phyloP scores from a whole-genome alignment of 2,797 vertebrate genomes.

The Philypnodon macrostomus region DNA sequence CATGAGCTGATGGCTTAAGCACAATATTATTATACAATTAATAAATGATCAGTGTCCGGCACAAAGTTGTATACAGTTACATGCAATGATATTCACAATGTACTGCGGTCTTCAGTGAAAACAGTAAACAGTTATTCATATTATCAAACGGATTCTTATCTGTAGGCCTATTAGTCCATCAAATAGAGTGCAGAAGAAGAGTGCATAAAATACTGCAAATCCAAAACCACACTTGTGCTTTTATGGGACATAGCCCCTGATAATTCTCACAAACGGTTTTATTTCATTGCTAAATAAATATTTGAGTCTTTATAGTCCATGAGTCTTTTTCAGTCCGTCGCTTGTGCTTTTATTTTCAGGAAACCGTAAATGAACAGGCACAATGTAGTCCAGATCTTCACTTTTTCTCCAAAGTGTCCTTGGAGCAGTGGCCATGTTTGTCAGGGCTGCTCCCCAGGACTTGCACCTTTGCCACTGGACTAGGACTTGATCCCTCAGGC shows the following conservation, averaged over 20 bases:
- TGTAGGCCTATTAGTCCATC: slow-evolving; percentile 49
- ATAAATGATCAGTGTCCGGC: slow-evolving; percentile 24
- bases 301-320: slow-evolving; percentile 56
- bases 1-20: slow-evolving; percentile 43
- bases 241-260: slow-evolving; percentile 42
- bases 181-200: slow-evolving; percentile 54
- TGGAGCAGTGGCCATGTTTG: slow-evolving; percentile 78
- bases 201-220: slow-evolving; percentile 50
- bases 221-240: slow-evolving; percentile 66
- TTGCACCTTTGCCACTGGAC: slow-evolving; percentile 60
- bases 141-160: slow-evolving; percentile 66
- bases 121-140: slow-evolving; percentile 69
- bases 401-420: slow-evolving; percentile 86
- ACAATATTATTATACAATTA: slow-evolving; percentile 49
- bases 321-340: slow-evolving; percentile 54
- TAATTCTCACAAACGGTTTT: slow-evolving; percentile 65
- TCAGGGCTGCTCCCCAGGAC: slow-evolving; percentile 66
- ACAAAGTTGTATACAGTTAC: slow-evolving; percentile 55
- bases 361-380: slow-evolving; percentile 50
- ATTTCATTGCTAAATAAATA: slow-evolving; percentile 72
- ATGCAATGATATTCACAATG: slow-evolving; percentile 65
- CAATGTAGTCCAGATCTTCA: slow-evolving; percentile 61
- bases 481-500: slow-evolving; percentile 67
- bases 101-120: slow-evolving; percentile 58
- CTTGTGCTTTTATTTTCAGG: slow-evolving; percentile 66